Evolutionary conservation across 2,113 vertebrate genomes (phyloP).

Genomic region (Anthoscopus minutus): DNA sequence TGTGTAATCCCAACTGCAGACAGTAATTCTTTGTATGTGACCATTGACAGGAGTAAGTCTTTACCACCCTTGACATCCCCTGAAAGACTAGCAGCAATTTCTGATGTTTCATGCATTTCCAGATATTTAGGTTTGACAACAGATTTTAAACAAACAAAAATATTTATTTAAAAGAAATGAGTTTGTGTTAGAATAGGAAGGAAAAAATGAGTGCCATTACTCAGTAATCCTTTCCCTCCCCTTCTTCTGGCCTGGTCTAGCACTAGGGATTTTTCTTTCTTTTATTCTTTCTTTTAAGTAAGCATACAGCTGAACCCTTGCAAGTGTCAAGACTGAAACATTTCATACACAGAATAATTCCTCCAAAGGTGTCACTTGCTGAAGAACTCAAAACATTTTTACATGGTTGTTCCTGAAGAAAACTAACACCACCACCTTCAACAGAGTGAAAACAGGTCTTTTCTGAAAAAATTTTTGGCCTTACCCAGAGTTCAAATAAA

Average conservation of each 20-base stretch:
- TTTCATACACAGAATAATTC: not conserved
- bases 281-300: not conserved
- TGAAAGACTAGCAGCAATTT: not conserved
- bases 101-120: not conserved
- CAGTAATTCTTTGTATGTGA: not conserved
- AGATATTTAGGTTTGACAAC: not conserved
- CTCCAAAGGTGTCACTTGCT: not conserved
- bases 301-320: not conserved
- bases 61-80: not conserved
- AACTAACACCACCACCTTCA: not conserved
- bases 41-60: not conserved
- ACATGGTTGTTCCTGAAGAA: not conserved
- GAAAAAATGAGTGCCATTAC: not conserved
- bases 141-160: not conserved
- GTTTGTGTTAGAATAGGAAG: not conserved
- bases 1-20: not conserved
- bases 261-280: not conserved
- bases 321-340: not conserved
- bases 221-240: rapidly evolving
- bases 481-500: not conserved
- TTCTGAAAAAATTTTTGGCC: not conserved
- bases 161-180: not conserved
- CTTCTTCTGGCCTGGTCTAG: not conserved
- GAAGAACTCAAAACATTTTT: not conserved
- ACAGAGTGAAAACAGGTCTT: not conserved